These are phyloP conservation scores for Andrena cerasifolii DNA, from an alignment of 1,140 invertebrate genomes.

Conservation along the genomic window DNA sequence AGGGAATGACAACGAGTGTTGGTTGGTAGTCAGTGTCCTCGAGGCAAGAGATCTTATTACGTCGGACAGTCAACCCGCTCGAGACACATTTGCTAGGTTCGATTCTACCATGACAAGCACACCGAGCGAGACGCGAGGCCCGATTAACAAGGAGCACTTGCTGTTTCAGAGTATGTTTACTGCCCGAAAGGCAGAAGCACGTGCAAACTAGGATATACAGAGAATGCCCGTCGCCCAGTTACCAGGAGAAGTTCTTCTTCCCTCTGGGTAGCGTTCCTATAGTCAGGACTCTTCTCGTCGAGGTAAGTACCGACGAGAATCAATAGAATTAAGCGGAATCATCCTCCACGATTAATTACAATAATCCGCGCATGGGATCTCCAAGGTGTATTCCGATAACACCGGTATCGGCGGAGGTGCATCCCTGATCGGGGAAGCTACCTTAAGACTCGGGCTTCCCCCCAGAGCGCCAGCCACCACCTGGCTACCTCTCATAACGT, in stretches of 20 bases:
- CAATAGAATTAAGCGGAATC: neutral
- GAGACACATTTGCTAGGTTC: constrained; percentile 88
- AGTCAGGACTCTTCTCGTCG: constrained; percentile 74
- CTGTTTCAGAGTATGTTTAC: constrained; percentile 84
- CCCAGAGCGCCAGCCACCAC: constrained; percentile 81
- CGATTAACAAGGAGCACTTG: constrained; percentile 10
- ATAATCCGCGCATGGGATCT: constrained; percentile 12
- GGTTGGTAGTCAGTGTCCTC: constrained; percentile 88
- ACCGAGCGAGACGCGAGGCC: too few relatives aligned
- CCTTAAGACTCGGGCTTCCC: constrained; percentile 81
- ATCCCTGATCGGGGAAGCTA: constrained; percentile 78
- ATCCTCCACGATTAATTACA: neutral
- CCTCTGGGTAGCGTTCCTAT: constrained; percentile 82
- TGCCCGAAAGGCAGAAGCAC: constrained; percentile 88
- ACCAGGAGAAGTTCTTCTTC: constrained; percentile 90
- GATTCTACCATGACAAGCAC: neutral
- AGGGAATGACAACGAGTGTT: constrained; percentile 85
- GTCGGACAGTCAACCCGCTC: constrained; percentile 84
- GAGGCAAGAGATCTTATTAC: constrained; percentile 89
- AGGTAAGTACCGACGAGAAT: constrained; percentile 61
- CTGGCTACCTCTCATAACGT: constrained; percentile 81
- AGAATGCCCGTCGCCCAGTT: constrained; percentile 86
- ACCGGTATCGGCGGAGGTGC: constrained; percentile 60
- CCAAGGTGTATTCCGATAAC: constrained; percentile 76
- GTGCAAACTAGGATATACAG: constrained; percentile 90